Percentiles rank a stretch among this genome's conserved stretches.
phyloP scores from a whole-genome alignment of 2,888 invertebrate species.

The Leistus spinibarbis region DNA sequence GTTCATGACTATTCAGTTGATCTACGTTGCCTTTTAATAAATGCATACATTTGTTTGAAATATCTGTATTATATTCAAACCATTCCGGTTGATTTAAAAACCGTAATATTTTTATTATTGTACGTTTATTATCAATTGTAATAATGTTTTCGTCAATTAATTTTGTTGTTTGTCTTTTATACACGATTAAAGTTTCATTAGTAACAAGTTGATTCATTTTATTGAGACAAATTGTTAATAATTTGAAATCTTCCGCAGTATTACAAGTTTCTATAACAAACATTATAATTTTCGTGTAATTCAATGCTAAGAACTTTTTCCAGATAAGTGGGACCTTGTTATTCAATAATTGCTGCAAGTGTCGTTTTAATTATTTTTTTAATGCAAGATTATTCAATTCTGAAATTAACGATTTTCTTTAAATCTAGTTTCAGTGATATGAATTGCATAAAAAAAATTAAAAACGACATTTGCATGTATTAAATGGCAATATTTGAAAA shows the following conservation, averaged over 20 bases:
- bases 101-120: constrained; percentile 51
- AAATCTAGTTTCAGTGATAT: too few relatives aligned
- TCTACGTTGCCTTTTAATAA: constrained; percentile 53
- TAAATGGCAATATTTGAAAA: too few relatives aligned
- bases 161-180: constrained; percentile 52
- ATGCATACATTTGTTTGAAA: constrained; percentile 55
- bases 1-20: constrained; percentile 54
- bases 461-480: too few relatives aligned
- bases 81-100: constrained; percentile 60
- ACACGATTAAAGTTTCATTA: constrained; percentile 52
- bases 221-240: constrained; percentile 59
- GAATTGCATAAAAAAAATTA: too few relatives aligned
- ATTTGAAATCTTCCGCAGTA: constrained; percentile 54
- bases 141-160: constrained; percentile 52
- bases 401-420: too few relatives aligned
- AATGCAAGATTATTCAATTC: too few relatives aligned
- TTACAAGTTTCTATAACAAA: constrained; percentile 51
- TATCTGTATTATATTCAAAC: constrained; percentile 53
- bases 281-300: neutral
- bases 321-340: too few relatives aligned
- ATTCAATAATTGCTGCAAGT: too few relatives aligned
- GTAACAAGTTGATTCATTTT: constrained; percentile 56
- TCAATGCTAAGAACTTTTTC: neutral
- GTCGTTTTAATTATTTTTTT: too few relatives aligned
- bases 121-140: constrained; percentile 45